Percentiles rank a stretch among this genome's conserved stretches.
phyloP scores from a whole-genome alignment of 2,113 vertebrate species.

The Microtus pennsylvanicus region DNA sequence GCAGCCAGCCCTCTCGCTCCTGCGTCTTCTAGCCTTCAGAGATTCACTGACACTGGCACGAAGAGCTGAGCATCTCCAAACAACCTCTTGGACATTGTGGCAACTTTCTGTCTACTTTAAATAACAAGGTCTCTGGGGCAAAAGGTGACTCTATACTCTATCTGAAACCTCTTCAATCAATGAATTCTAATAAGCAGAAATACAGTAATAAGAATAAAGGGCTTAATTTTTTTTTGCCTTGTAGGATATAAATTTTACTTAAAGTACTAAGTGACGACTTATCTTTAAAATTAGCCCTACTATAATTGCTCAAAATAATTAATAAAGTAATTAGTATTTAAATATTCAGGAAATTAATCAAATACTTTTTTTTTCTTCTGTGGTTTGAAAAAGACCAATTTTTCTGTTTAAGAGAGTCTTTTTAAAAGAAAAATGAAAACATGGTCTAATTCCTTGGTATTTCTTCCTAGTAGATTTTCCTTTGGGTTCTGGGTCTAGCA shows the following conservation, averaged over 20 bases:
- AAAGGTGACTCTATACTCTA: not conserved
- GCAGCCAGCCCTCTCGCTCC: not conserved
- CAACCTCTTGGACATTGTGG: not conserved
- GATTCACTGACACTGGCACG: not conserved
- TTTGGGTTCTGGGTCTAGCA: not conserved
- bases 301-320: slow-evolving; percentile 42
- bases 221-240: not conserved
- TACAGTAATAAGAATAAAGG: slow-evolving; percentile 8
- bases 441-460: not conserved
- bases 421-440: not conserved
- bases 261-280: not conserved
- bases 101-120: slow-evolving; percentile 36
- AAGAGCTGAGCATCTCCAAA: slow-evolving; percentile 48
- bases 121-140: slow-evolving; percentile 12
- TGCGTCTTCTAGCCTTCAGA: not conserved
- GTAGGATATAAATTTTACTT: slow-evolving; percentile 43
- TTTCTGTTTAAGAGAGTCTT: not conserved
- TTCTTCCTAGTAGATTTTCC: not conserved
- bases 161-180: slow-evolving; percentile 22
- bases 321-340: slow-evolving; percentile 6
- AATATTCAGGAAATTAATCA: not conserved
- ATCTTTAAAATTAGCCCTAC: not conserved
- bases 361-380: not conserved
- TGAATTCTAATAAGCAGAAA: slow-evolving; percentile 41
- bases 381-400: not conserved